Conservation (phyloP, 2,113 vertebrate species). For the Mesoclemmys tuberculata region DNA sequence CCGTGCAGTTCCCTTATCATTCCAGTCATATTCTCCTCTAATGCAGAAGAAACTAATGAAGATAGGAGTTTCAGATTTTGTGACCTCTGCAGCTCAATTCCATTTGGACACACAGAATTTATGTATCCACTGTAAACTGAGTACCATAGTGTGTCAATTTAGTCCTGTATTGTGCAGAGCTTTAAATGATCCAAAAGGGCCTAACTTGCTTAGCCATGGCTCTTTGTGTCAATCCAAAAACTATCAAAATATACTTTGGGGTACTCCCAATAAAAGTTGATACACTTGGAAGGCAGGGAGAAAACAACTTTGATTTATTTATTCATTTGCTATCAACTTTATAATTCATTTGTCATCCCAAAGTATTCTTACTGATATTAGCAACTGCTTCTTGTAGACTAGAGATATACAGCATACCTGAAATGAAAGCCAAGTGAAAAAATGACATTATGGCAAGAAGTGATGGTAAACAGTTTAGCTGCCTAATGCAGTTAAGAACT, state of each 20-base stretch:
- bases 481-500: not conserved
- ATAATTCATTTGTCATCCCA: not conserved
- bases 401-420: not conserved
- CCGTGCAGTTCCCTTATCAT: not conserved
- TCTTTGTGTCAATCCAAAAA: not conserved
- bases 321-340: not conserved
- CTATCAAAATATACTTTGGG: not conserved
- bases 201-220: not conserved
- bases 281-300: not conserved
- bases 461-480: not conserved
- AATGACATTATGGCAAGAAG: not conserved
- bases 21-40: not conserved
- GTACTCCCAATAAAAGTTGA: not conserved
- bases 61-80: not conserved
- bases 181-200: not conserved
- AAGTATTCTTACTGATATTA: not conserved
- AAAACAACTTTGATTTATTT: not conserved
- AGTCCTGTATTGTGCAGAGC: not conserved
- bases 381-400: not conserved
- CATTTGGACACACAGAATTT: not conserved
- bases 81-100: not conserved
- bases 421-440: slow-evolving; percentile 29
- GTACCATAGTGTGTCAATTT: not conserved
- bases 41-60: not conserved
- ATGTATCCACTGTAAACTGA: not conserved